These are phyloP conservation scores for Mola mola DNA, from an alignment of 2,113 vertebrate genomes.

Conservation along the genomic window DNA sequence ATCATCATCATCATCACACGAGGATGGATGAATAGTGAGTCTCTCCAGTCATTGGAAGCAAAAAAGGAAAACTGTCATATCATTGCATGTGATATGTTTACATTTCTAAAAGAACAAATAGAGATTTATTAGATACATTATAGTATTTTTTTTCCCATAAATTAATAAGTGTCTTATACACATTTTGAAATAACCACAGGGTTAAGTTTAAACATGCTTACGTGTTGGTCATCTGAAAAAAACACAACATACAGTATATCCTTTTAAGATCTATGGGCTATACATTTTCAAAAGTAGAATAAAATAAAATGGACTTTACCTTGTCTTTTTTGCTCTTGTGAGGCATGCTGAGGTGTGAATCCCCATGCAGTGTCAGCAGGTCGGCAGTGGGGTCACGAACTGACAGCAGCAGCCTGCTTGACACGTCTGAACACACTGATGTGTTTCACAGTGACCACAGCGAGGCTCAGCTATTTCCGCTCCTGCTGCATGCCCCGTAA, in stretches of 20 bases:
- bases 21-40: not conserved
- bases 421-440: conserved; percentile 35
- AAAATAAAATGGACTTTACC: conserved; percentile 73
- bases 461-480: conserved; percentile 21
- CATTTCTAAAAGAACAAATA: too few species aligned
- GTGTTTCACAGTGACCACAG: conserved; percentile 32
- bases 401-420: conserved; percentile 26
- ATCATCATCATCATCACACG: not conserved
- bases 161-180: too few species aligned
- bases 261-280: too few species aligned
- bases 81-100: not conserved
- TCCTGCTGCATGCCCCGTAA: not conserved
- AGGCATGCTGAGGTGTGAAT: conserved; percentile 80
- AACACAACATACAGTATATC: too few species aligned
- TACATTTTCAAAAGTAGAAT: not conserved
- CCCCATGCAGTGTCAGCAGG: conserved; percentile 55
- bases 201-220: conserved; percentile 63
- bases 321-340: conserved; percentile 93
- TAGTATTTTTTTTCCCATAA: too few species aligned
- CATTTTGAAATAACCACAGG: not conserved
- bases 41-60: not conserved
- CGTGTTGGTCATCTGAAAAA: conserved; percentile 86
- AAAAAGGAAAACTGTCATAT: not conserved
- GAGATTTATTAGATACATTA: not conserved
- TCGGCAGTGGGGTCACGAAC: conserved; percentile 25